Base-by-base conservation (phyloP, 2,113 vertebrate species). In the Epinephelus lanceolatus region DNA sequence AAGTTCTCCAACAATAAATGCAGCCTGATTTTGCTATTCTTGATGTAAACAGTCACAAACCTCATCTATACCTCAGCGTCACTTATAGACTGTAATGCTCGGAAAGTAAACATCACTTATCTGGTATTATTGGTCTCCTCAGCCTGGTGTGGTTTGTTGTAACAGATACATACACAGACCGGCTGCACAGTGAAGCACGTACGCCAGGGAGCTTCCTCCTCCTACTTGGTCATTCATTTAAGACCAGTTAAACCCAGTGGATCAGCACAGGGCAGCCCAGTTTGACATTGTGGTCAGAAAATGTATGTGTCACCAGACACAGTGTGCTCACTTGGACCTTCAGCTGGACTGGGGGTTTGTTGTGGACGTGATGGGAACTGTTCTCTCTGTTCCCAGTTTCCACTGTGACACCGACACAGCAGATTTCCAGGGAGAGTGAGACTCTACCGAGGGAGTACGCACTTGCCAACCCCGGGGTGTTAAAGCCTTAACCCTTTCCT, bases 311-410 rank as follows among this genome's bases (percentile, higher is more conserved):
- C 40, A 23, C 62, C 27, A 12, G 33, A 27, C 25, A 6, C 23
- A 17, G 37, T 4, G 1, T 42, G 6, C 0, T 68, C 2, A 37
- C 12, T 5, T 21, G 61, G 23, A 45, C 61, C 12, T 25, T 74
- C 73, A 79, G 77, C 83, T 86, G 85, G 55, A 56, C 1, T 14
- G 27, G n/a, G 55, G n/a, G 55, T 59, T 30, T 27, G 65, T 5
- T 75, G 74, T 55, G 70, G 76, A 87, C 60, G 63, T 87, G 87
- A 91, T 89, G 83, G 85, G 86, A 91, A 89, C 57, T 9, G 69
- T 59, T 78, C 69, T 56, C 42, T 21, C 2, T 52, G 62, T 84
- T 78, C 78, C 80, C 85, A 82, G 17, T 87, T 76, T 78, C 15
- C 75, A 47, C 47, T 78, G 72, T 66, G 77, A 88, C 65, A 65